Evolutionary conservation across 2,797 vertebrate species (phyloP).

Genomic region (Peromyscus attwateri): DNA sequence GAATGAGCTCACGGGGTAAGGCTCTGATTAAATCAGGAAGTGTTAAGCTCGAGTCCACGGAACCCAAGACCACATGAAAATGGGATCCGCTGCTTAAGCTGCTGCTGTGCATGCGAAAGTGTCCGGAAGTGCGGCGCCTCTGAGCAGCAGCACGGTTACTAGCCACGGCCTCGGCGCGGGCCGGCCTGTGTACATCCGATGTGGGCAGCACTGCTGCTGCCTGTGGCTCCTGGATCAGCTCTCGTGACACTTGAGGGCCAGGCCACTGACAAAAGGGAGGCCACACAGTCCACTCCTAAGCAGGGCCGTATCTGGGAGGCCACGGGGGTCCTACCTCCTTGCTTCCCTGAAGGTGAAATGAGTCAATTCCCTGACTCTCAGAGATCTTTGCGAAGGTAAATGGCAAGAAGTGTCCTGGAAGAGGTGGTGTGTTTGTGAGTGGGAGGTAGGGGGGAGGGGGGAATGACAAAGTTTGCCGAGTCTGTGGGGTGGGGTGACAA

Average conservation of each 20-base stretch:
- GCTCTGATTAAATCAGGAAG: background rate
- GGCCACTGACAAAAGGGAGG: background rate
- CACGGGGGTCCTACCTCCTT: rapidly evolving
- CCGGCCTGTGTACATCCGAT: background rate
- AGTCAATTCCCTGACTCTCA: background rate
- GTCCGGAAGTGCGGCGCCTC: conserved; percentile 78
- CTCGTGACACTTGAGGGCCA: background rate
- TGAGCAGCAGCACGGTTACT: background rate
- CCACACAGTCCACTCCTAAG: background rate
- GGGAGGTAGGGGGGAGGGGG: background rate
- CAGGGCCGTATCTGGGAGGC: background rate
- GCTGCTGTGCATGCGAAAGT: background rate
- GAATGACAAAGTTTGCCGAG: background rate
- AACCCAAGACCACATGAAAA: background rate
- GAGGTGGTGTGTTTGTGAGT: background rate
- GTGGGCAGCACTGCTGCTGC: background rate
- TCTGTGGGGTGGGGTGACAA: background rate
- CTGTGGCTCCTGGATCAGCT: background rate
- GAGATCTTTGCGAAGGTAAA: background rate
- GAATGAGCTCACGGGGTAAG: conserved; percentile 42
- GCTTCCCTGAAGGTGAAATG: background rate
- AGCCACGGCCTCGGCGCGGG: background rate
- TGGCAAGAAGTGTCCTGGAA: background rate
- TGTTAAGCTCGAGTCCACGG: background rate
- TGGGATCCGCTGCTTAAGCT: background rate